Evolutionary conservation across 1,140 invertebrate species (phyloP), one percentile per base, ranked within the genome.

Genomic region (Caerostris darwini): DNA sequence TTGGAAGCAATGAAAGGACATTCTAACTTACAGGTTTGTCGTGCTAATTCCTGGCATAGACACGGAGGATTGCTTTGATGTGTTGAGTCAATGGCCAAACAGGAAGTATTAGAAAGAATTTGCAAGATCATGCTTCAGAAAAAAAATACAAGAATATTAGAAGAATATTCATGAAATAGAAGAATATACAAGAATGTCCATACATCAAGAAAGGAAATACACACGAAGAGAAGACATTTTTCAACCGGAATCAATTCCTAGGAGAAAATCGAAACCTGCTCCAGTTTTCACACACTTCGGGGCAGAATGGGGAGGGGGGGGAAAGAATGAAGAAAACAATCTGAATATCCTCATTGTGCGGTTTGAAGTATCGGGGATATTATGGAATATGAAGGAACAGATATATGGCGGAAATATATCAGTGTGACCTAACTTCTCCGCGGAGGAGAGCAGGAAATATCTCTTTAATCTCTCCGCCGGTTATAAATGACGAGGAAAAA

Each of bases 351-450:
- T 54, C 57, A 81, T 91, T 91, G 90, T 91, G 58, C 17, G 59
- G 69, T 81, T 90, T 91, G 90, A 91, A 82, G 90, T 81, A 91
- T 91, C 34, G 90, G 34, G 53, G 77, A 69, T 69, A 81, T 90
- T 90, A 91, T 91, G 56, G 71, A 10, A 57, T 69, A 53, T 59
- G 71, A 81, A 56, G 19, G 34, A 91, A 81, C 56, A 91, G 54
- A 91, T 82, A 91, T 61, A 91, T 81, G 67, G 69, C 58, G 12
- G 57, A 34, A 90, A 61, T 91, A 90, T 90, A 77, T 58, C 71
- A 59, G 7, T 10, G 17, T 61, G 90, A 82, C 71, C 58, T 82
- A 58, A 69, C 54, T 69, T 61, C 58, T 34, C 34, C 34, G 34
- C 53, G 17, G 64, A 6, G 54, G 88, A 82, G 59, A n/a, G 64